phyloP scores from a whole-genome alignment of 23 tunicate species.

The Halocynthia roretzi region DNA sequence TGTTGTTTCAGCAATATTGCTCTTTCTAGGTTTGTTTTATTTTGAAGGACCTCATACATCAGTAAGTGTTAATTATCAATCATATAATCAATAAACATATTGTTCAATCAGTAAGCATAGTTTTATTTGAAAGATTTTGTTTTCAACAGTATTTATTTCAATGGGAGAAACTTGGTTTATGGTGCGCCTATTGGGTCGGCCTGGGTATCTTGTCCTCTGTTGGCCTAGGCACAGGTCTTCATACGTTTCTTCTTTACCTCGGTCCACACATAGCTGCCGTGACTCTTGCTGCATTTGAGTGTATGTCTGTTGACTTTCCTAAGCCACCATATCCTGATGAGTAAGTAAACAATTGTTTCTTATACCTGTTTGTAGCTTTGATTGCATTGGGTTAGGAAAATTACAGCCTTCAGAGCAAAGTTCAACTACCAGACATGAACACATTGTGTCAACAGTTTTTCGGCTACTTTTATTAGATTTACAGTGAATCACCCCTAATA shows the following conservation, averaged over 20 bases:
- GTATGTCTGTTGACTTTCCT: conserved; percentile 86
- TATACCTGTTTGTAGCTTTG: not conserved
- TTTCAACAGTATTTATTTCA: conserved; percentile 43
- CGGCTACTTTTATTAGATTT: no score
- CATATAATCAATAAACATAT: no score
- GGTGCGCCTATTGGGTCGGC: conserved; percentile 90
- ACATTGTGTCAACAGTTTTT: no score
- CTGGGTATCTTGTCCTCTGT: conserved; percentile 86
- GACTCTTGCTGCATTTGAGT: conserved; percentile 93
- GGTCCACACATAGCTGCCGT: conserved; percentile 97
- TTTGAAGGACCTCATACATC: conserved; percentile 68
- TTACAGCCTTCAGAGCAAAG: not conserved
- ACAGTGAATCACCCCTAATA: no score
- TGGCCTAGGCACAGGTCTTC: conserved; percentile 96
- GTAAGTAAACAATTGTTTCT: conserved; percentile 30
- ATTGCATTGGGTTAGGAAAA: not conserved
- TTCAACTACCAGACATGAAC: no score
- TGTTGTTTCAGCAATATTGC: no score
- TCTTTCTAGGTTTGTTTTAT: conserved; percentile 28
- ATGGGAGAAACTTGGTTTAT: conserved; percentile 46
- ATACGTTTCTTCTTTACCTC: conserved; percentile 87
- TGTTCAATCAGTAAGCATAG: no score
- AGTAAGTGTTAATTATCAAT: conserved; percentile 26
- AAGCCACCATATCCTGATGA: conserved; percentile 92
- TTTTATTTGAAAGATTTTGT: not conserved